Evolutionary conservation across 2,888 invertebrate species (phyloP).

Genomic region (Clunio marinus): DNA sequence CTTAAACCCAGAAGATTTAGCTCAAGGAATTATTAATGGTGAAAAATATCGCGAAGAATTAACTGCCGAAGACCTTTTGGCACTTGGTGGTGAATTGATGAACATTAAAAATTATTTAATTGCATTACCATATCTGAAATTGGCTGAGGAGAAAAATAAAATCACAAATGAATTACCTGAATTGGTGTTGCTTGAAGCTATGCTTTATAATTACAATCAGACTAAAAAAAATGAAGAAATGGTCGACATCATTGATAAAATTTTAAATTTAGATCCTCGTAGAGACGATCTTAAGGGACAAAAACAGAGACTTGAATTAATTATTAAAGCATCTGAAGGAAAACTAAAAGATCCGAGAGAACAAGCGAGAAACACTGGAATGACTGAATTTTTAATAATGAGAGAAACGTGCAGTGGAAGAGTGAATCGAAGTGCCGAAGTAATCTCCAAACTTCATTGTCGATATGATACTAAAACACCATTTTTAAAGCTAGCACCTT

Average conservation of each 20-base stretch:
- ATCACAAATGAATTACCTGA: not conserved
- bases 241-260: not conserved
- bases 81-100: not conserved
- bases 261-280: not conserved
- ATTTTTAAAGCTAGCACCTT: constrained; percentile 51
- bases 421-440: constrained; percentile 40
- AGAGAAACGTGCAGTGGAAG: not conserved
- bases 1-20: not conserved
- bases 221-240: not conserved
- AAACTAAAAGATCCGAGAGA: not conserved
- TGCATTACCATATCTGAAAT: not conserved
- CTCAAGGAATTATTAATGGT: constrained; percentile 1
- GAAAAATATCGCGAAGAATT: not conserved
- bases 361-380: not conserved
- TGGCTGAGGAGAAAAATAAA: not conserved
- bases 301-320: not conserved
- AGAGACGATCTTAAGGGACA: not conserved
- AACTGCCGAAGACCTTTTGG: not conserved
- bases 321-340: not conserved
- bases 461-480: constrained; percentile 48
- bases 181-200: not conserved
- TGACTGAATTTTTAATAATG: not conserved
- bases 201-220: not conserved
- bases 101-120: not conserved
- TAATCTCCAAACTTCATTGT: constrained; percentile 48